phyloP scores from a whole-genome alignment of 2,113 vertebrate genomes.

The Callorhinus ursinus region DNA sequence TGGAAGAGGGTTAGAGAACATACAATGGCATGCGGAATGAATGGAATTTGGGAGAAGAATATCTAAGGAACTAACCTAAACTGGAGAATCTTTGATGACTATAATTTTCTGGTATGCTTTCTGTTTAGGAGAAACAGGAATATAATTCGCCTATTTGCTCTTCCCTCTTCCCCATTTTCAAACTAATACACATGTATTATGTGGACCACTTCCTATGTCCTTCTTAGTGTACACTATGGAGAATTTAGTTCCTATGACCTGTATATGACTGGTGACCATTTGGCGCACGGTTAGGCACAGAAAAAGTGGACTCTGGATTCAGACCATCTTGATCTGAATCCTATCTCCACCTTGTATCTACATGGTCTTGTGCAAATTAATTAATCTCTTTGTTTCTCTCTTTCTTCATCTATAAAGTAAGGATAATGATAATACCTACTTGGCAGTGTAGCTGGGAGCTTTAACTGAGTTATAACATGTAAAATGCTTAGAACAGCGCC shows the following conservation, averaged over 20 bases:
- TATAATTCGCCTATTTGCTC: not conserved
- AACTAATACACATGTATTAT: not conserved
- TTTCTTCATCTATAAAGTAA: not conserved
- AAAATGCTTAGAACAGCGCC: not conserved
- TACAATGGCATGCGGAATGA: not conserved
- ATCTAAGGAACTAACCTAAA: not conserved
- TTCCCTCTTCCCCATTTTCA: not conserved
- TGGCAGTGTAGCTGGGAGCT: not conserved
- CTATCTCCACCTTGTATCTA: not conserved
- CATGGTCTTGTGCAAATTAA: not conserved
- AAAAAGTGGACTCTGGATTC: not conserved
- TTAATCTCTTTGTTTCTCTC: not conserved
- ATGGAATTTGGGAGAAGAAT: not conserved
- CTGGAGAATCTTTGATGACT: not conserved
- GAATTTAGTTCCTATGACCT: not conserved
- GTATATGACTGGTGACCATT: not conserved
- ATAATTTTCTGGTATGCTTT: not conserved
- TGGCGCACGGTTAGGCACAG: not conserved
- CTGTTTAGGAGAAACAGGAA: not conserved
- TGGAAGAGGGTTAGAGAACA: not conserved
- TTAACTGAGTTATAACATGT: not conserved
- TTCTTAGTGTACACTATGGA: not conserved
- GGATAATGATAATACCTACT: not conserved
- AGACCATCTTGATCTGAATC: not conserved
- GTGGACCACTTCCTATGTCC: not conserved